Conservation (phyloP, 2,797 vertebrate genomes). For the Ptychobarbus kaznakovi region DNA sequence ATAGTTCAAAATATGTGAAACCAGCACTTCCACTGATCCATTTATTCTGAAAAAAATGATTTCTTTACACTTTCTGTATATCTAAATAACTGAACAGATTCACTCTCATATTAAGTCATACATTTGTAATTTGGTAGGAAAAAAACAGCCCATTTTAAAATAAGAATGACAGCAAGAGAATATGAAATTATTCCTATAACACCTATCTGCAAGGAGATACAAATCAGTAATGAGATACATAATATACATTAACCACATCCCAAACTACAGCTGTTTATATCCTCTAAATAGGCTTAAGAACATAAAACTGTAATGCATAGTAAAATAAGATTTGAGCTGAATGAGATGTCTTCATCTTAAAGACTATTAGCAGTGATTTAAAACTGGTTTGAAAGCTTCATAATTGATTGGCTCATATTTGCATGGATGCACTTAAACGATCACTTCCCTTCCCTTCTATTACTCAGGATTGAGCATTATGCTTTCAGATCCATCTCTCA, state of each 20-base stretch:
- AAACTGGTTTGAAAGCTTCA: not conserved
- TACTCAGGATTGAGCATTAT: not conserved
- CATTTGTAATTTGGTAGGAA: not conserved
- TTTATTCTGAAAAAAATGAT: slow-evolving; percentile 19
- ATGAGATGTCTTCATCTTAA: not conserved
- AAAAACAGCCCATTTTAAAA: not conserved
- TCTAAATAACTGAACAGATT: slow-evolving; percentile 7
- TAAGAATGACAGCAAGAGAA: not conserved
- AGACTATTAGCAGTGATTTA: slow-evolving; percentile 18
- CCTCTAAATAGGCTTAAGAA: not conserved
- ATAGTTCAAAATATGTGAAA: slow-evolving; percentile 22
- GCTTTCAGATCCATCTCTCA: not conserved
- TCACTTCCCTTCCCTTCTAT: not conserved
- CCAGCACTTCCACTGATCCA: slow-evolving; percentile 10
- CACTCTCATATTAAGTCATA: not conserved
- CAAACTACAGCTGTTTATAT: not conserved
- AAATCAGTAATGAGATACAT: not conserved
- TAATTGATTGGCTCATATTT: not conserved
- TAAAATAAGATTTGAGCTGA: slow-evolving; percentile 9
- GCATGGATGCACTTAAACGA: slow-evolving; percentile 16
- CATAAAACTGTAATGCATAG: not conserved
- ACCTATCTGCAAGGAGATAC: not conserved
- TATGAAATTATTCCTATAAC: not conserved
- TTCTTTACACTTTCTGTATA: not conserved
- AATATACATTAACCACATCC: not conserved